Percentiles rank a stretch among this genome's conserved stretches.
phyloP scores from a whole-genome alignment of 2,888 invertebrate species.

The Papilio demoleus region DNA sequence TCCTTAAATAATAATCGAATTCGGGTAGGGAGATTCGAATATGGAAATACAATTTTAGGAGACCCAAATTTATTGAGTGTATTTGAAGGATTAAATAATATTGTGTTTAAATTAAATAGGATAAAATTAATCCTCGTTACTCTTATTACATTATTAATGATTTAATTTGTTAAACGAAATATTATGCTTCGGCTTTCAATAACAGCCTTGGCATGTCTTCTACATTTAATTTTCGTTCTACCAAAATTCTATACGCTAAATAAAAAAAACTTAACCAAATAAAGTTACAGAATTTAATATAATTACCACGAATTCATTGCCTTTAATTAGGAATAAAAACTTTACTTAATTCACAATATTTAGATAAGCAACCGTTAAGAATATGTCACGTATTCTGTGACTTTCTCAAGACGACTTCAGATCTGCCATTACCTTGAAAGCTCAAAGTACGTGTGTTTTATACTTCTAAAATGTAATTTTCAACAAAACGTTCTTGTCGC shows the following conservation, averaged over 20 bases:
- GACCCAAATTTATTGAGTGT: no score
- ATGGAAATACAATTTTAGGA: no score
- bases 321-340: no score
- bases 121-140: background rate
- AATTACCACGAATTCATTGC: no score
- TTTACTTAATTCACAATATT: no score
- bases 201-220: background rate
- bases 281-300: no score
- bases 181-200: background rate
- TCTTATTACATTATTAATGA: background rate
- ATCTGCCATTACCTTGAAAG: conserved; percentile 25
- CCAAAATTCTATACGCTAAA: no score
- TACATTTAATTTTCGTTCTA: background rate
- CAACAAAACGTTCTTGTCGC: background rate
- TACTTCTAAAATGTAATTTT: background rate
- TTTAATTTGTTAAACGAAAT: background rate
- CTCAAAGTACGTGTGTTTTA: background rate
- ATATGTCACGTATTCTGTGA: background rate
- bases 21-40: no score
- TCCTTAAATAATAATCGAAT: no score
- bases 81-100: background rate
- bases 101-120: conserved; percentile 6
- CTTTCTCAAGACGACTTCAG: background rate
- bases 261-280: no score
- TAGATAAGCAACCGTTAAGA: background rate